These are phyloP conservation scores for Pungitius pungitius DNA, from an alignment of 2,113 vertebrate genomes.

Conservation along the genomic window DNA sequence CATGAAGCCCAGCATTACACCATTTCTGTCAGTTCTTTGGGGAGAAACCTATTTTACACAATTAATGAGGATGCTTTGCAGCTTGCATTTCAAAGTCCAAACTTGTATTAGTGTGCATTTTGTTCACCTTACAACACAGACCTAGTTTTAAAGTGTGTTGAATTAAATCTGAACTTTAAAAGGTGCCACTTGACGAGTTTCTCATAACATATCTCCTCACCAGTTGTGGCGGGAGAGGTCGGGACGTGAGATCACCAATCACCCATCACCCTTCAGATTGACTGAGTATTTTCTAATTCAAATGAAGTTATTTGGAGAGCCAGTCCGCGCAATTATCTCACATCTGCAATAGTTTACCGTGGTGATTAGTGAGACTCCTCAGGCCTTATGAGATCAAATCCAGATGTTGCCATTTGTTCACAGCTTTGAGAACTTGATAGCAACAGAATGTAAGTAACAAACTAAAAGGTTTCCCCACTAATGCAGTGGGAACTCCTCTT, in stretches of 20 bases:
- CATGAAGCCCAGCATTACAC: slow-evolving; percentile 75
- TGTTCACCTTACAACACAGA: slow-evolving; percentile 22
- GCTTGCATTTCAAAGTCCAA: slow-evolving; percentile 51
- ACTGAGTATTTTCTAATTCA: slow-evolving; percentile 41
- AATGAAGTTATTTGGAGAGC: slow-evolving; percentile 73
- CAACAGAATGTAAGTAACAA: slow-evolving; percentile 1
- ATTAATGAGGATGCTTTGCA: slow-evolving; percentile 77
- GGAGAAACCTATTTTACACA: slow-evolving; percentile 77
- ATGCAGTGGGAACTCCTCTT: neutral
- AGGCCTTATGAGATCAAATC: slow-evolving; percentile 66
- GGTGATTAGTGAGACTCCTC: slow-evolving; percentile 75
- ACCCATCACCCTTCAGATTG: slow-evolving; percentile 21
- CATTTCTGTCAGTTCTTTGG: slow-evolving; percentile 74
- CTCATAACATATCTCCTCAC: slow-evolving; percentile 16
- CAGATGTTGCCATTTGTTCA: slow-evolving; percentile 73
- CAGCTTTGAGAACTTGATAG: slow-evolving; percentile 43
- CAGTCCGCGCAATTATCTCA: slow-evolving; percentile 67
- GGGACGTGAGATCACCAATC: slow-evolving; percentile 21
- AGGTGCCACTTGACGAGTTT: slow-evolving; percentile 15
- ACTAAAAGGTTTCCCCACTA: slow-evolving; percentile 3
- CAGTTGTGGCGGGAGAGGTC: neutral
- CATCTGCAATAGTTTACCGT: slow-evolving; percentile 80
- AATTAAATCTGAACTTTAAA: slow-evolving; percentile 43
- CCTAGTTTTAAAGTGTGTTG: slow-evolving; percentile 45
- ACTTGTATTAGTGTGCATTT: slow-evolving; percentile 29